phyloP scores from a whole-genome alignment of 1,140 invertebrate genomes.

The Drosophila paulistorum region DNA sequence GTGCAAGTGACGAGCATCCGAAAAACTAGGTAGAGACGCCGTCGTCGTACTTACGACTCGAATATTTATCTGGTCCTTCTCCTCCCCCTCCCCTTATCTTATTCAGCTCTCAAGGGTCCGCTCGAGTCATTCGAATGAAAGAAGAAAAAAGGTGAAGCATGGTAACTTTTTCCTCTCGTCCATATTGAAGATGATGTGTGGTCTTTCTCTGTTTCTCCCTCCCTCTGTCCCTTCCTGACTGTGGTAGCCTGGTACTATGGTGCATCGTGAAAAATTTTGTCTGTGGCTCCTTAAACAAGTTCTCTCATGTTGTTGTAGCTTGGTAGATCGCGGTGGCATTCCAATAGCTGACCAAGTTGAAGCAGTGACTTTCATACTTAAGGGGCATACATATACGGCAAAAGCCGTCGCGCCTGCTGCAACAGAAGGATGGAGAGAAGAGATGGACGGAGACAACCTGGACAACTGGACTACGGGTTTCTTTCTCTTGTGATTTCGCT shows the following conservation, averaged over 20 bases:
- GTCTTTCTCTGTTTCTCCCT: conserved; percentile 1
- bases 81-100: too few species aligned
- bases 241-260: background rate
- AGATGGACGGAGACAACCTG: background rate
- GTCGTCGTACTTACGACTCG: too few species aligned
- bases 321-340: conserved; percentile 45
- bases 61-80: too few species aligned
- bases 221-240: background rate
- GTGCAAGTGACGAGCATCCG: conserved; percentile 53
- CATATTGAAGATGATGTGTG: conserved; percentile 13
- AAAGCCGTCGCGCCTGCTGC: conserved; percentile 36
- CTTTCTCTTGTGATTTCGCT: conserved; percentile 42
- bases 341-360: conserved; percentile 42
- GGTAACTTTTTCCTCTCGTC: conserved; percentile 43
- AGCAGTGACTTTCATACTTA: conserved; percentile 49
- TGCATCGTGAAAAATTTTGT: conserved; percentile 44
- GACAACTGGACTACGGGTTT: conserved; percentile 21
- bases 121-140: conserved; percentile 4
- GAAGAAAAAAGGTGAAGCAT: conserved; percentile 44
- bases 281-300: conserved; percentile 61
- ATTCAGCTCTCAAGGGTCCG: too few species aligned
- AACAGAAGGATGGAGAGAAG: conserved; percentile 4
- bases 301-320: conserved; percentile 21
- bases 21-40: conserved; percentile 54
- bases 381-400: background rate